Base-by-base conservation (phyloP, 2,113 vertebrate genomes). In the Alces alces region DNA sequence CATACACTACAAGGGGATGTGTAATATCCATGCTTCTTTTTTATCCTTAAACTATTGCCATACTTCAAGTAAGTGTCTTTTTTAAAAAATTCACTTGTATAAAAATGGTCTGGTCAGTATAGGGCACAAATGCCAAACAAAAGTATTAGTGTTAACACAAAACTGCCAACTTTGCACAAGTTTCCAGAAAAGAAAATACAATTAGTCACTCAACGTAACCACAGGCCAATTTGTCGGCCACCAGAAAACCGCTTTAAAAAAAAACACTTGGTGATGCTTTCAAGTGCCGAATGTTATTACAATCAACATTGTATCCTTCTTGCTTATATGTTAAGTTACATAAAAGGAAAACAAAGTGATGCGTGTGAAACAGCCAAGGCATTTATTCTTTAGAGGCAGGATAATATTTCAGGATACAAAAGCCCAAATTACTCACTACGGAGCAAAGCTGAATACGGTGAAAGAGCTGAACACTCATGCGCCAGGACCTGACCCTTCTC, bases 1-100 rank as follows among this genome's bases (percentile, higher is more conserved):
- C 98, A 97, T 99, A 99, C 99, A 99, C 99, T 99, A 99, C 98
- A 99, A 99, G 99, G 99, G 99, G 99, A 99, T 99, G 99, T 99
- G 99, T 99, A 99, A 99, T 99, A 99, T 99, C 99, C 99, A 98
- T 98, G 98, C 98, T 99, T 99, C 98, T 99, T 98, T 98, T 98
- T 98, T 96, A 96, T 97, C 97, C 97, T 98, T 99, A 98, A 99
- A 99, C 98, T 99, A 98, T 99, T 98, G 98, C 98, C 99, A 99
- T 99, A 99, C 96, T 98, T 98, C 98, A 98, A 98, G 98, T 98
- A 98, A 98, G 98, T 98, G 98, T 99, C 98, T 99, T 99, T 96
- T 98, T 6, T 97, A 97, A 98, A 98, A 97, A 98, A 97, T 96
- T 98, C 99, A 98, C 98, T 98, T 99, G 98, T 98, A 97, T 99